Evolutionary conservation across 2,888 invertebrate genomes (phyloP).

Genomic region (Agrochola lota): DNA sequence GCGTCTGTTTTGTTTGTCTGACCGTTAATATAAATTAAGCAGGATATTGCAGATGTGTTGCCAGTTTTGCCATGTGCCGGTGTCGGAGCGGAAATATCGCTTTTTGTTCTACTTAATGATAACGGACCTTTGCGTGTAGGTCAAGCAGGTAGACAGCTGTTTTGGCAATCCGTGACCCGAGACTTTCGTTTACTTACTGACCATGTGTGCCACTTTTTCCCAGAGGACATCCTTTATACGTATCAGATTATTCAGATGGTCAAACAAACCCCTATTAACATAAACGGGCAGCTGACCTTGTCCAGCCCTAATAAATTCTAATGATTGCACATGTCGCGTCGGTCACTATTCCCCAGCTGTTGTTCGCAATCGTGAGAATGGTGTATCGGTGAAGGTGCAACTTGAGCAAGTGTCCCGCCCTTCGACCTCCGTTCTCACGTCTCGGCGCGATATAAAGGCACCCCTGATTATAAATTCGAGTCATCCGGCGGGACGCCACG

Average conservation of each 20-base stretch:
- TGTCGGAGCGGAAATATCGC: conserved; percentile 80
- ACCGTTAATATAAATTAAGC: conserved; percentile 76
- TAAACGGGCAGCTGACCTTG: conserved; percentile 85
- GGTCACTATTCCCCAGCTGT: conserved; percentile 83
- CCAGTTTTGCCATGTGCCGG: conserved; percentile 81
- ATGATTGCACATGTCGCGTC: conserved; percentile 83
- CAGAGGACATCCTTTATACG: conserved; percentile 73
- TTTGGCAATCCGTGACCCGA: conserved; percentile 71
- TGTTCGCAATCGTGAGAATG: conserved; percentile 86
- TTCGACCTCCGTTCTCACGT: conserved; percentile 87
- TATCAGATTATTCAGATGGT: conserved; percentile 79
- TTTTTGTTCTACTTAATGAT: conserved; percentile 82
- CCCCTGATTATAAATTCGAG: conserved; percentile 88
- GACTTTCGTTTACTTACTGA: conserved; percentile 68
- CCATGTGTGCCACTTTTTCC: conserved; percentile 76
- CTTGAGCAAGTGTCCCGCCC: conserved; percentile 87
- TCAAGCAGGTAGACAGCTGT: conserved; percentile 85
- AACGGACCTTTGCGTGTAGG: conserved; percentile 80
- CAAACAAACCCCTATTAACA: conserved; percentile 79
- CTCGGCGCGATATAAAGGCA: conserved; percentile 76
- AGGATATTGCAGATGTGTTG: conserved; percentile 84
- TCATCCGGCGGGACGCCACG: conserved; percentile 82
- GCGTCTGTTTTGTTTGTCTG: conserved; percentile 72
- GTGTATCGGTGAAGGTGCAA: conserved; percentile 84
- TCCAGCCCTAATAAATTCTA: conserved; percentile 86